Evolutionary conservation across 2,113 vertebrate genomes (phyloP).

Genomic region (Corythornis cristatus): DNA sequence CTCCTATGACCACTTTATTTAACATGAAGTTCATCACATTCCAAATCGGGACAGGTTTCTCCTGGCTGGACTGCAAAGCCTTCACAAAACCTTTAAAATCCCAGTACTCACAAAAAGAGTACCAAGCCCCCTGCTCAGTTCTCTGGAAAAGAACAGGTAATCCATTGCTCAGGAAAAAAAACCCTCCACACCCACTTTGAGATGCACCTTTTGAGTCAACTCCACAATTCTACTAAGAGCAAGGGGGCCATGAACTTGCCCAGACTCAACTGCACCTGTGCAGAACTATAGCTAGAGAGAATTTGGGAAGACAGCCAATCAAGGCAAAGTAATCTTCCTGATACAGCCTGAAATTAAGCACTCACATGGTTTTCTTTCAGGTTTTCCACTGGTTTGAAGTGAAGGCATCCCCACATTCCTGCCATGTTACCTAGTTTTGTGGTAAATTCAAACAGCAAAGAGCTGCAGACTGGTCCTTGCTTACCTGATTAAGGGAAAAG

Average conservation of each 20-base stretch:
- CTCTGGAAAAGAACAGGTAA: neutral
- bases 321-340: neutral
- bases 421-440: neutral
- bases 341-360: neutral
- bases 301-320: neutral
- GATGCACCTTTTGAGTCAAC: neutral
- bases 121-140: neutral
- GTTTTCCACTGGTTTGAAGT: neutral
- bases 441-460: neutral
- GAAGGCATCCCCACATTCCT: neutral
- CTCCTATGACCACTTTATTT: neutral
- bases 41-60: neutral
- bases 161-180: neutral
- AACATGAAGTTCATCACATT: neutral
- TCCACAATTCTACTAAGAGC: neutral
- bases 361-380: neutral
- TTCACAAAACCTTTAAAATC: neutral
- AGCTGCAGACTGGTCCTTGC: neutral
- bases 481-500: constrained; percentile 93
- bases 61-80: neutral
- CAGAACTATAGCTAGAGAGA: neutral
- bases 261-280: neutral
- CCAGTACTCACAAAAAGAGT: neutral
- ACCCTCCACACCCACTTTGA: neutral
- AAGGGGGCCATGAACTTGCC: neutral